Evolutionary conservation across 2,888 invertebrate species (phyloP).

Genomic region (Cantharis lateralis): DNA sequence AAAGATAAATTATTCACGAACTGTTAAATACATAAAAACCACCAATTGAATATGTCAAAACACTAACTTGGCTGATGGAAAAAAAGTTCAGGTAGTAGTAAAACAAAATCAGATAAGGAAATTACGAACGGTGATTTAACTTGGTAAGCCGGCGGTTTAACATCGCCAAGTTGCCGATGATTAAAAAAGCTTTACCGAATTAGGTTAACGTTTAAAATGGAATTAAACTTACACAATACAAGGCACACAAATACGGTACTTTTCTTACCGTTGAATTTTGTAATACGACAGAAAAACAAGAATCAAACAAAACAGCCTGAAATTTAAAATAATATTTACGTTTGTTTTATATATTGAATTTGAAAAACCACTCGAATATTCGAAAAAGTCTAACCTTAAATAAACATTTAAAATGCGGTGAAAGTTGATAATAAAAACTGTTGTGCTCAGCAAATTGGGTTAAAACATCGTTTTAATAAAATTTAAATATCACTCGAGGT

Average conservation of each 20-base stretch:
- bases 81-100: neutral
- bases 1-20: neutral
- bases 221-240: neutral
- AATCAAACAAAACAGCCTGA: neutral
- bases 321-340: neutral
- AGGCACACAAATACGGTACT: neutral
- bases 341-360: neutral
- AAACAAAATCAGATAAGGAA: neutral
- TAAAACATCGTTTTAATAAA: neutral
- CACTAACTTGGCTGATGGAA: neutral
- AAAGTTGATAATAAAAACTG: neutral
- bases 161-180: neutral
- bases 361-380: neutral
- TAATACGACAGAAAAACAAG: neutral
- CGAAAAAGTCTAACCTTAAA: neutral
- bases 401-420: neutral
- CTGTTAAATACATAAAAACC: neutral
- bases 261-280: neutral
- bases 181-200: neutral
- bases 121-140: neutral
- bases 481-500: neutral
- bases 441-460: neutral
- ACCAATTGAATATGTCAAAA: neutral
- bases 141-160: neutral
- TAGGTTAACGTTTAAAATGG: neutral